Evolutionary conservation across 2,888 invertebrate species (phyloP).

Genomic region (Colostygia pectinataria): DNA sequence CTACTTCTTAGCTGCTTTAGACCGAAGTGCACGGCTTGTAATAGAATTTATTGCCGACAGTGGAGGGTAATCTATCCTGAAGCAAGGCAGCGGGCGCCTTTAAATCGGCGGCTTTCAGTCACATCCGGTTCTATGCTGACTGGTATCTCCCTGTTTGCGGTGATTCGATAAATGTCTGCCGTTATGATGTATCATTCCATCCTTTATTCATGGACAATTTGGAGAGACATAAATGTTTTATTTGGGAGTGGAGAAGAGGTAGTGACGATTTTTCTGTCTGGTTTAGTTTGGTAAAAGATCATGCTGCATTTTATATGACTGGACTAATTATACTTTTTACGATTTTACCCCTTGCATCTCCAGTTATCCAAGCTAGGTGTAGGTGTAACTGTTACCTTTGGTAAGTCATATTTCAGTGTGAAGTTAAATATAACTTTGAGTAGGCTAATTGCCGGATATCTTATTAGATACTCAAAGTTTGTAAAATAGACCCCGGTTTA

Average conservation of each 20-base stretch:
- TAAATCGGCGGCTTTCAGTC: constrained; percentile 49
- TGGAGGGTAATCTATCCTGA: constrained; percentile 49
- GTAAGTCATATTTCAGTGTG: too few species aligned
- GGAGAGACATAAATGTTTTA: constrained; percentile 13
- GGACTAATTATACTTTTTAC: too few species aligned
- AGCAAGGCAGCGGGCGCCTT: constrained; percentile 38
- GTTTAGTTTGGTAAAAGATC: not conserved
- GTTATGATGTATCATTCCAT: constrained; percentile 26
- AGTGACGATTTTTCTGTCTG: not conserved
- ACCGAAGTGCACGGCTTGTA: constrained; percentile 22
- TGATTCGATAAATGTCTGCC: constrained; percentile 33
- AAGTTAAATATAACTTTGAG: too few species aligned
- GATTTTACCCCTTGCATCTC: too few species aligned
- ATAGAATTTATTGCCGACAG: constrained; percentile 50
- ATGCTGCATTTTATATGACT: too few species aligned
- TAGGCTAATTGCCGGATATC: too few species aligned
- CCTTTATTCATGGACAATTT: constrained; percentile 25
- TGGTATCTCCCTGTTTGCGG: constrained; percentile 31
- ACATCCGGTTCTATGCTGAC: constrained; percentile 35
- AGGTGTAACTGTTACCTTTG: not conserved
- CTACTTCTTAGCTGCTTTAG: too few species aligned
- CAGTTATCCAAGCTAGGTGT: not conserved
- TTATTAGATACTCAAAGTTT: too few species aligned
- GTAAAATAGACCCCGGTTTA: too few species aligned
- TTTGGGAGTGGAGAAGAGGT: not conserved